Percentiles rank a stretch among this genome's conserved stretches.
These are phyloP conservation scores for Champsocephalus esox DNA, from an alignment of 2,797 vertebrate species.

Conservation along the genomic window DNA sequence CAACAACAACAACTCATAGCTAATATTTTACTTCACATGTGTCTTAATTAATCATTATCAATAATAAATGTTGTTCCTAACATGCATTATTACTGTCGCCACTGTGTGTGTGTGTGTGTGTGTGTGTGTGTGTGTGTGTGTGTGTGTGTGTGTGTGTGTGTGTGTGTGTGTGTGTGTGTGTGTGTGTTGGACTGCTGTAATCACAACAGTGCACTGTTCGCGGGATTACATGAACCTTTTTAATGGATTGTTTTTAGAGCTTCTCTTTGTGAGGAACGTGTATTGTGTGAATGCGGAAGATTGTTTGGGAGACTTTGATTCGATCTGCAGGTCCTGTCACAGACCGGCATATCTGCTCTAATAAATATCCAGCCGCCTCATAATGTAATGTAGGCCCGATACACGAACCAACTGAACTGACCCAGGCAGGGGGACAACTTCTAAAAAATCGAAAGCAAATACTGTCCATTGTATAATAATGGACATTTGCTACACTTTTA, in stretches of 20 bases:
- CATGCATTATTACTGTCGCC: no score
- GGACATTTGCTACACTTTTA: neutral
- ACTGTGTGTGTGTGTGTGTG: neutral
- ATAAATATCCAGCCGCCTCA: constrained; percentile 73
- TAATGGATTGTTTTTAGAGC: constrained; percentile 60
- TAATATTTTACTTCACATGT: no score
- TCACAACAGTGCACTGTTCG: constrained; percentile 51
- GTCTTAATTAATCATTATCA: no score
- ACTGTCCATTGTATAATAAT: neutral
- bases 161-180: no score
- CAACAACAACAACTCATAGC: no score
- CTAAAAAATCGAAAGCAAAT: neutral
- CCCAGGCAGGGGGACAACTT: neutral
- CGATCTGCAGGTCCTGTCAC: constrained; percentile 21
- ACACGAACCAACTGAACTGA: neutral
- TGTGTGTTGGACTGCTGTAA: constrained; percentile 64
- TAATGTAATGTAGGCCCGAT: constrained; percentile 50
- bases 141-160: no score
- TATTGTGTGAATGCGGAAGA: constrained; percentile 68
- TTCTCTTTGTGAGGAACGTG: constrained; percentile 73
- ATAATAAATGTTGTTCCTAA: no score
- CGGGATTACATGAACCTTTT: constrained; percentile 73
- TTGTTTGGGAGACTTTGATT: constrained; percentile 64
- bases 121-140: no score
- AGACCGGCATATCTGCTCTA: constrained; percentile 1